A percentile compares a stretch with the other conserved stretches of the same genome.
These are phyloP conservation scores for Hypomecis punctinalis DNA, from an alignment of 2,888 invertebrate genomes.

Conservation along the genomic window DNA sequence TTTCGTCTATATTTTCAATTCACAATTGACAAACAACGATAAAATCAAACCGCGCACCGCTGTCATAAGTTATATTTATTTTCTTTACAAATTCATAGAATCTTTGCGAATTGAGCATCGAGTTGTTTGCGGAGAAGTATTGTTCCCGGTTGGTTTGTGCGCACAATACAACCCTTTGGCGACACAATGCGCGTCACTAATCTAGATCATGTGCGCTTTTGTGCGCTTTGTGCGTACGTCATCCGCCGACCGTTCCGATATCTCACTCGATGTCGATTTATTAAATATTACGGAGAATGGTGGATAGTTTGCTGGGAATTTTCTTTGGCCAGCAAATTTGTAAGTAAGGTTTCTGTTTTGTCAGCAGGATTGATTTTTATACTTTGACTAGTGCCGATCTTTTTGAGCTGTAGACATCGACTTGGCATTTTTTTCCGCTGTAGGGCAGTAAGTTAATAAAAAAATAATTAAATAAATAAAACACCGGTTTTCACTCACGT, in stretches of 20 bases:
- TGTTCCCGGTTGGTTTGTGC: conserved; percentile 69
- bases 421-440: no score
- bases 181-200: conserved; percentile 84
- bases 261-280: conserved; percentile 84
- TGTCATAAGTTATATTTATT: conserved; percentile 85
- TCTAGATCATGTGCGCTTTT: conserved; percentile 83
- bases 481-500: no score
- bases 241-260: conserved; percentile 59
- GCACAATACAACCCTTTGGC: conserved; percentile 82
- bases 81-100: conserved; percentile 84
- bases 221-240: conserved; percentile 65
- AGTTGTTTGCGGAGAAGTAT: conserved; percentile 77
- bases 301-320: no score
- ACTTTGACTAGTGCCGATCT: no score
- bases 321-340: no score
- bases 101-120: conserved; percentile 76
- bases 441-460: no score
- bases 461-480: no score
- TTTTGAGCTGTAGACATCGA: no score
- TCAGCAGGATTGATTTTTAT: no score
- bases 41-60: conserved; percentile 74
- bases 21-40: conserved; percentile 78
- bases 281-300: conserved; percentile 70
- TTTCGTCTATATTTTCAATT: conserved; percentile 67
- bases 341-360: no score